Percentiles rank a stretch among this genome's conserved stretches.
These are phyloP conservation scores for Rhodinocichla rosea DNA, from an alignment of 2,113 vertebrate genomes.

Conservation along the genomic window DNA sequence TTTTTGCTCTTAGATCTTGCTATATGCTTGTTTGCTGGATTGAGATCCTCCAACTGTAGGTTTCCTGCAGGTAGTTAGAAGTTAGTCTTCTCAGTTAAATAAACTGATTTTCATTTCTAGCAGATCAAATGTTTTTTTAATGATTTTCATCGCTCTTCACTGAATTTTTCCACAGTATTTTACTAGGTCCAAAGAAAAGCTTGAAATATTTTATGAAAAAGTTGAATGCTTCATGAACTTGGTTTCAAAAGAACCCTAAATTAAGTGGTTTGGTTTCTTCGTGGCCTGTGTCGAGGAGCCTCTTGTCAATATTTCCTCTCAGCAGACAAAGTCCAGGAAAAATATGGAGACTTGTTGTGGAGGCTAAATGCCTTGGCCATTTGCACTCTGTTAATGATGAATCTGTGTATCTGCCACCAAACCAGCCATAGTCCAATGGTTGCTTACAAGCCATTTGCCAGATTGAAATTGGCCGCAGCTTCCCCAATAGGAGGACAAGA, in stretches of 20 bases:
- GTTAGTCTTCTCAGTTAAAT: background rate
- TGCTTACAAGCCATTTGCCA: background rate
- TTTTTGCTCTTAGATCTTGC: background rate
- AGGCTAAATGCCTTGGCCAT: background rate
- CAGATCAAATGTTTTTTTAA: background rate
- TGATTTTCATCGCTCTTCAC: background rate
- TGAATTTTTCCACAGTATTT: background rate
- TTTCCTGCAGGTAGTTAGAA: background rate
- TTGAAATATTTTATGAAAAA: background rate
- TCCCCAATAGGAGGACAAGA: background rate
- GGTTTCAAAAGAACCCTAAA: background rate
- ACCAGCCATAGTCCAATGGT: background rate
- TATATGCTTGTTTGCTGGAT: background rate
- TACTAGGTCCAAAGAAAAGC: background rate
- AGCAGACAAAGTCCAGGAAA: background rate
- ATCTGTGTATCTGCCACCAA: background rate
- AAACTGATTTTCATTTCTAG: background rate
- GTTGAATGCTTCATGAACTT: background rate
- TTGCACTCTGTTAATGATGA: background rate
- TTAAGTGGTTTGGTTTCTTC: background rate
- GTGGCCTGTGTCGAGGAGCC: background rate
- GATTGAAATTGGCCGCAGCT: background rate
- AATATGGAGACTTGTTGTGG: background rate
- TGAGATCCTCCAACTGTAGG: background rate
- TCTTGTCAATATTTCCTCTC: background rate